Evolutionary conservation across 2,113 vertebrate species (phyloP).

Genomic region (Chrysemys picta): DNA sequence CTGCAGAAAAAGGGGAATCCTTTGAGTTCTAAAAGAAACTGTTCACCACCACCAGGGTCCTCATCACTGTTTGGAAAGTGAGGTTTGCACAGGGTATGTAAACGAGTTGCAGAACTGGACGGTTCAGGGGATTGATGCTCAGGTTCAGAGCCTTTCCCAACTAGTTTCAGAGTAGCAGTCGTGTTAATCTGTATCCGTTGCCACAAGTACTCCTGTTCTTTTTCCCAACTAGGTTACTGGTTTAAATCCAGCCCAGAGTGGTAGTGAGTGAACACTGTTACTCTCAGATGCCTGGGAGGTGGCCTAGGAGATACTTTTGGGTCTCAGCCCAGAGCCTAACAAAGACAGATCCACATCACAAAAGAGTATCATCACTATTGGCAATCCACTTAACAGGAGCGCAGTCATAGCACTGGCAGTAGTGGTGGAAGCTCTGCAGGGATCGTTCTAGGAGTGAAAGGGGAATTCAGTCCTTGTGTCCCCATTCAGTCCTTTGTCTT

Average conservation of each 20-base stretch:
- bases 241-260: not conserved
- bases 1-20: constrained; percentile 65
- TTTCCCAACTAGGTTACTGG: not conserved
- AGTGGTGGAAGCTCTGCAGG: not conserved
- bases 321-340: not conserved
- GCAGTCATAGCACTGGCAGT: not conserved
- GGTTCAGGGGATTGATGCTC: not conserved
- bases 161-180: no score
- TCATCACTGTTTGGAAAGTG: not conserved
- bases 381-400: not conserved
- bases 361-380: not conserved
- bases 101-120: not conserved
- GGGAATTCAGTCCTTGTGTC: not conserved
- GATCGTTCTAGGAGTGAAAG: not conserved
- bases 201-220: no score
- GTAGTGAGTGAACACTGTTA: rapidly evolving
- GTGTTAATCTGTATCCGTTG: no score
- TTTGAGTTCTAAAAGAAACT: rapidly evolving
- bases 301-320: not conserved
- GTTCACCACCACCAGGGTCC: not conserved
- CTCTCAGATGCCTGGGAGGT: not conserved
- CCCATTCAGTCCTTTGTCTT: not conserved
- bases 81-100: not conserved
- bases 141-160: not conserved
- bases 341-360: not conserved